Conservation (phyloP, 1,140 invertebrate genomes). For the Papilio helenus region DNA sequence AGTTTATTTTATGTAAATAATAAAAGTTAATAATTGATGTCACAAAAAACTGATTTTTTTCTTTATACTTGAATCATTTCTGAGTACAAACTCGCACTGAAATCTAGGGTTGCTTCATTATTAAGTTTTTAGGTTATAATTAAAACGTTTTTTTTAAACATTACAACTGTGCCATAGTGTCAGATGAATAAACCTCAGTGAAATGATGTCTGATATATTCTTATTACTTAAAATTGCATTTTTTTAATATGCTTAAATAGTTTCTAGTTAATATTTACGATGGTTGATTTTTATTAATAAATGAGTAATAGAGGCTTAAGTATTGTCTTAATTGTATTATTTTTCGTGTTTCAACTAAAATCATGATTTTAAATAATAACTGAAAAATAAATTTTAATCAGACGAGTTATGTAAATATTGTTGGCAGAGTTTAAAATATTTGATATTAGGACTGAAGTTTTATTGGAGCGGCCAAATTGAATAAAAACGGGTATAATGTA, state of each 20-base stretch:
- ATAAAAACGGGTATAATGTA: not conserved
- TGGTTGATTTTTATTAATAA: not conserved
- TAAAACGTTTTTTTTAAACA: not conserved
- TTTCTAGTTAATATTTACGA: not conserved
- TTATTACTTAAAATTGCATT: not conserved
- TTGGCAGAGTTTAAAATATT: not conserved
- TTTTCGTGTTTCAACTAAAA: not conserved
- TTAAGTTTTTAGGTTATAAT: not conserved
- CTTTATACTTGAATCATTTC: not conserved
- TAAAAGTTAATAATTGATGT: not conserved
- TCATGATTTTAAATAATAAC: not conserved
- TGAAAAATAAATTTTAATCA: not conserved
- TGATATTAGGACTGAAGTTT: not conserved
- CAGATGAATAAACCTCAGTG: not conserved
- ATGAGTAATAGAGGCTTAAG: not conserved
- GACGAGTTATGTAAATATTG: not conserved
- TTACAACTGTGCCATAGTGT: not conserved
- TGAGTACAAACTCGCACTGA: not conserved
- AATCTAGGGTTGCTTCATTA: not conserved
- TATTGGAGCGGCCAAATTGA: not conserved
- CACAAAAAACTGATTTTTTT: not conserved
- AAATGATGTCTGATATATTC: not conserved
- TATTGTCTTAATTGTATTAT: not conserved
- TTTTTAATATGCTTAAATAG: not conserved
- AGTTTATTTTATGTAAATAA: not conserved